Percentiles rank a stretch among this genome's conserved stretches.
phyloP scores from a whole-genome alignment of 2,888 invertebrate species.

The Eristalis pertinax region DNA sequence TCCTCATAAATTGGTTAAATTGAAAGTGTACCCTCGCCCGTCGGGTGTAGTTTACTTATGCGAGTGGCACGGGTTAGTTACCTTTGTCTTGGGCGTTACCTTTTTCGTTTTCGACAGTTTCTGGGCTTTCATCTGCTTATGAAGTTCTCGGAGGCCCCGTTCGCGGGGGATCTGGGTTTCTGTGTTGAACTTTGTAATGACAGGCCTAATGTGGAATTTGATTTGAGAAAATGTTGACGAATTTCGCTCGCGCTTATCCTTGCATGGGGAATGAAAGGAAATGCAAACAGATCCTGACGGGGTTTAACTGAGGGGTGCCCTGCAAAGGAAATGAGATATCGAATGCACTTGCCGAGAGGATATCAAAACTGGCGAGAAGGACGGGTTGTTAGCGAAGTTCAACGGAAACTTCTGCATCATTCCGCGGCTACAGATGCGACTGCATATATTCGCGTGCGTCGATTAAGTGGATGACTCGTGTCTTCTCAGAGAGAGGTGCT shows the following conservation, averaged over 20 bases:
- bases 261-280: conserved; percentile 14
- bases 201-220: conserved; percentile 50
- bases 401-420: background rate
- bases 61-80: conserved; percentile 64
- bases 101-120: conserved; percentile 8
- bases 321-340: background rate
- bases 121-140: conserved; percentile 60
- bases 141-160: conserved; percentile 43
- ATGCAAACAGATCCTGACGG: conserved; percentile 37
- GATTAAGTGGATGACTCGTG: background rate
- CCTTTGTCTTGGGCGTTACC: conserved; percentile 59
- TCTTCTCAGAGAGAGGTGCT: background rate
- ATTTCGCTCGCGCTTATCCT: background rate
- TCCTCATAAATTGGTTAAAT: conserved; percentile 69
- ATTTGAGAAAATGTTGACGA: conserved; percentile 45
- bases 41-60: conserved; percentile 58
- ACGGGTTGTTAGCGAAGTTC: background rate
- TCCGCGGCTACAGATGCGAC: background rate
- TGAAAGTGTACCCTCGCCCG: conserved; percentile 60
- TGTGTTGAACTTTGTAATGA: conserved; percentile 52
- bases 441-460: background rate
- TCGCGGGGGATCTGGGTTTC: background rate
- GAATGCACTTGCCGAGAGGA: background rate
- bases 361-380: no score
- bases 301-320: background rate